Percentiles rank a stretch among this genome's conserved stretches.
These are phyloP conservation scores for Argyrosomus regius DNA, from an alignment of 2,797 vertebrate species.

Conservation along the genomic window DNA sequence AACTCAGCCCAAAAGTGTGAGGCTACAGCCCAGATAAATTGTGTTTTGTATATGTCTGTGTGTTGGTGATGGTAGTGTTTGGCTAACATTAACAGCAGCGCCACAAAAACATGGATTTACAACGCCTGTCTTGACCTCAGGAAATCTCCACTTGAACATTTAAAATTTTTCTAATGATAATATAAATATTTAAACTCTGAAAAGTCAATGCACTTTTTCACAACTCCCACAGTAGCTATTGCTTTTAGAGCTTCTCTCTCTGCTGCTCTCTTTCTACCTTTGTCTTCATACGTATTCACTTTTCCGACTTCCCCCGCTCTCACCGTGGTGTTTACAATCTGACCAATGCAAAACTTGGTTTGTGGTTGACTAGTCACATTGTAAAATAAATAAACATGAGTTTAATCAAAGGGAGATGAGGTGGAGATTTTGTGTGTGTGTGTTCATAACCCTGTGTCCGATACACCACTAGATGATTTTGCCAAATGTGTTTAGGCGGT, in stretches of 20 bases:
- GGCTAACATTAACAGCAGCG: neutral
- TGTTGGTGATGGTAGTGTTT: neutral
- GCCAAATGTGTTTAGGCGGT: neutral
- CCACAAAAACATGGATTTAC: neutral
- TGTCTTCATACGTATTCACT: neutral
- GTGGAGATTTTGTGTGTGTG: too few species aligned
- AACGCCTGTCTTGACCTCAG: neutral
- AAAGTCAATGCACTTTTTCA: neutral
- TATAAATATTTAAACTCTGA: neutral
- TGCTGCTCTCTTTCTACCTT: neutral
- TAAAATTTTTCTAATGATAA: neutral
- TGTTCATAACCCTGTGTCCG: too few species aligned
- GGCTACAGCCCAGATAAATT: neutral
- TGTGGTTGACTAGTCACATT: neutral
- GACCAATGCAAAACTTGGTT: neutral
- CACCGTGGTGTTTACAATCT: neutral
- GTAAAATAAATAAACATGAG: neutral
- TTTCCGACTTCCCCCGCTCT: neutral
- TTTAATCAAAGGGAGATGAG: too few species aligned
- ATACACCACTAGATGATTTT: too few species aligned
- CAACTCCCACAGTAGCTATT: neutral
- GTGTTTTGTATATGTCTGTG: neutral
- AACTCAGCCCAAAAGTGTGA: neutral
- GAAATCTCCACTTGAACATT: neutral
- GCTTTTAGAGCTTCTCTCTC: neutral